Conservation (phyloP, 2,888 invertebrate species). For the Didymodactylos carnosus region DNA sequence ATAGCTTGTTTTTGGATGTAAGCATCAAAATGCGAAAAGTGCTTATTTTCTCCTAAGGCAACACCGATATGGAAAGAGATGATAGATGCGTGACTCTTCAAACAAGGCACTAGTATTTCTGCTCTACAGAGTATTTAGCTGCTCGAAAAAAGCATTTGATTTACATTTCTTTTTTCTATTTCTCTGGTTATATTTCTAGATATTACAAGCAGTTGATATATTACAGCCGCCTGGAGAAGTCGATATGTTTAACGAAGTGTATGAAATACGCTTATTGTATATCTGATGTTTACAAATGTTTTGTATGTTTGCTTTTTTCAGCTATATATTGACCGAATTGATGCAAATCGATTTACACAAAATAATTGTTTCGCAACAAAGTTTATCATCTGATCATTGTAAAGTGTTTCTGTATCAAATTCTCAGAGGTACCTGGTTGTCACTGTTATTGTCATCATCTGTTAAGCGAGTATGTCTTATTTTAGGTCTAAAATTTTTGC, state of each 20-base stretch:
- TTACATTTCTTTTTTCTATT: background rate
- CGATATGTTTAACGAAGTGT: slow-evolving; percentile 38
- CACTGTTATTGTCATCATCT: background rate
- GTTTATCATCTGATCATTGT: slow-evolving; percentile 93
- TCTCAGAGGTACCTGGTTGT: slow-evolving; percentile 58
- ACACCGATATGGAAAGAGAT: no score
- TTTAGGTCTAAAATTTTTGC: slow-evolving; percentile 65
- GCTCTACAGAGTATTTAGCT: no score
- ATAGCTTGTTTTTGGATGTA: no score
- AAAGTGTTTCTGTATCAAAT: slow-evolving; percentile 99
- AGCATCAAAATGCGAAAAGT: no score
- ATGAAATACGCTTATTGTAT: background rate
- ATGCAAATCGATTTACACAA: slow-evolving; percentile 98
- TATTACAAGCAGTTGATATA: slow-evolving; percentile 89
- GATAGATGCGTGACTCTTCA: no score
- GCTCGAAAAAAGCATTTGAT: background rate
- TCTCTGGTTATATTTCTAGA: slow-evolving; percentile 45
- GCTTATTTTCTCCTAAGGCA: no score
- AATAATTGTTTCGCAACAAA: slow-evolving; percentile 98
- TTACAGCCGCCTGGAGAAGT: slow-evolving; percentile 79
- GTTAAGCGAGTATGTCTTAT: slow-evolving; percentile 43
- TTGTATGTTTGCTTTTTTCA: slow-evolving; percentile 42
- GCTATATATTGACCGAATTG: slow-evolving; percentile 92
- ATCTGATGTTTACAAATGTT: background rate
- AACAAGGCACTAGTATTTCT: no score